Percentiles rank a stretch among this genome's conserved stretches.
These are phyloP conservation scores for Eumaeus atala DNA, from an alignment of 1,140 invertebrate genomes.

Conservation along the genomic window DNA sequence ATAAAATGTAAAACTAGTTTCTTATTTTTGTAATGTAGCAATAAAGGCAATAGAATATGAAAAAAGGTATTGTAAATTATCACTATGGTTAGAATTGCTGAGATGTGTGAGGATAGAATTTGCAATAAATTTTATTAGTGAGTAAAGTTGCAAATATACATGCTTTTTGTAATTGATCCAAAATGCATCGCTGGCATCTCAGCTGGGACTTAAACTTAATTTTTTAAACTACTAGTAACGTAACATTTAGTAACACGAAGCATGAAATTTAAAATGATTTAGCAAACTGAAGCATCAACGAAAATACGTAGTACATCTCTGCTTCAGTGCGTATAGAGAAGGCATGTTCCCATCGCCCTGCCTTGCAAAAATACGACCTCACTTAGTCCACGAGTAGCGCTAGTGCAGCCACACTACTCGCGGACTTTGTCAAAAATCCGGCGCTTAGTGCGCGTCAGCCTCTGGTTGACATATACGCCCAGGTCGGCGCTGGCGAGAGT, in stretches of 20 bases:
- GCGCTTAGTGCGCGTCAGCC: not conserved
- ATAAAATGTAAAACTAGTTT: no score
- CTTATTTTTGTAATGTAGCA: no score
- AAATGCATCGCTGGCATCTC: not conserved
- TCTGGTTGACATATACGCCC: not conserved
- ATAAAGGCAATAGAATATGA: no score
- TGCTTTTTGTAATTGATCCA: not conserved
- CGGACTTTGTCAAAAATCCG: not conserved
- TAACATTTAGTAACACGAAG: not conserved
- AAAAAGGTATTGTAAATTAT: no score
- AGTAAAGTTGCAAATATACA: not conserved
- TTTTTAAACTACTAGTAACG: not conserved
- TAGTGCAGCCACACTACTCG: not conserved
- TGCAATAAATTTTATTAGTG: not conserved
- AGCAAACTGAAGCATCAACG: not conserved
- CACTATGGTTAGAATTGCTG: no score
- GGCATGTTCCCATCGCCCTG: not conserved
- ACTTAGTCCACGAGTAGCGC: not conserved
- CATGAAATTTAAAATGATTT: not conserved
- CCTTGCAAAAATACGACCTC: slow-evolving; percentile 5
- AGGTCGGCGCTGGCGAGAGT: not conserved
- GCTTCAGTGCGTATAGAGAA: not conserved
- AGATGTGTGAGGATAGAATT: no score
- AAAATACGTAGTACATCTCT: not conserved
- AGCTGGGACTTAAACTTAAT: not conserved